Base-by-base conservation (phyloP, 2,113 vertebrate species). In the Lasiurus borealis region DNA sequence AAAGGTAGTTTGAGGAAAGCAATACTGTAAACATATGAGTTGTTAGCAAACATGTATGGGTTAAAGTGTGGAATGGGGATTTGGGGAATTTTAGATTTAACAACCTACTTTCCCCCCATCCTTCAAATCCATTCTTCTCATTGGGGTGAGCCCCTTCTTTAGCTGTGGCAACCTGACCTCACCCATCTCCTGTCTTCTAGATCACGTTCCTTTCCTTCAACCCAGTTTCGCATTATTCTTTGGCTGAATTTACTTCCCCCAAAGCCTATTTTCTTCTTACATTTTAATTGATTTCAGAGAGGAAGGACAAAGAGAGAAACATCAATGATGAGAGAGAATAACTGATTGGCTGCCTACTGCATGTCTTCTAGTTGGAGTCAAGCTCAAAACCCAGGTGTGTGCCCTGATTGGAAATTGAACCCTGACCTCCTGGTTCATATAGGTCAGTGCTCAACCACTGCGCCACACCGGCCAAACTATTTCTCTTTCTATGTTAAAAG, bases 221-320 rank as follows among this genome's bases (percentile, higher is more conserved):
- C 31, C 25, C 2, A 13, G 7, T 54, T 93, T 90, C 40, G 72
- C 64, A 3, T 11, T 48, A 21, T 81, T 66, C 40, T 93, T 44
- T 66, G 8, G 71, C 34, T 88, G 23, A 50, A 96, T 93, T 80
- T 84, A 91, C 34, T 72, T 75, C 69, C 34, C n/a, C 9, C 31
- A 62, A 86, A 15, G n/a, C 31, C 71, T 48, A 15, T 34, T 75
- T 31, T 85, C 40, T 77, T 29, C 21, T 62, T 62, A 62, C 25
- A 62, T 62, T 62, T 62, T 62, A 27, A 23, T 25, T 62, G 57
- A 59, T 59, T 62, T 62, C 59, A 62, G 59, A 62, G 25, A 62
- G 59, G 23, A 10, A 62, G 59, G 59, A 62, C 6, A 57, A 57
- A 62, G 59, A 27, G 10, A 62, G 25, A 27, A 62, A 62, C 10